Conservation (phyloP, 2,888 invertebrate species). For the Morpho achilles region DNA sequence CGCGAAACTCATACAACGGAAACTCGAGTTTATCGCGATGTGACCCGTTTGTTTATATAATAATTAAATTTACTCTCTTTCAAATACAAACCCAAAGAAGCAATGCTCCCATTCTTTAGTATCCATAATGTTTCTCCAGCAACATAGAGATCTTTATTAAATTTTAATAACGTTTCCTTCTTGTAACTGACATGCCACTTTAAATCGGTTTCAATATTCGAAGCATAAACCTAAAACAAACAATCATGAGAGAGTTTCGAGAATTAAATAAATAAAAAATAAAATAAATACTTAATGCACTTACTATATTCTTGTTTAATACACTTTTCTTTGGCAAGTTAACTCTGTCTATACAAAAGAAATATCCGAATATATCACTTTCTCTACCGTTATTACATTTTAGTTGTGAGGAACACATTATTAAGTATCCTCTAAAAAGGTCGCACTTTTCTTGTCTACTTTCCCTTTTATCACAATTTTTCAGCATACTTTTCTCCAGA, state of each 20-base stretch:
- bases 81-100: neutral
- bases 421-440: neutral
- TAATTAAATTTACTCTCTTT: too few relatives aligned
- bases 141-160: slow-evolving; percentile 44
- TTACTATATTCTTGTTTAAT: slow-evolving; percentile 39
- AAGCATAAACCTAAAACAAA: slow-evolving; percentile 36
- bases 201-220: slow-evolving; percentile 31
- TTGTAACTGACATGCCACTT: slow-evolving; percentile 41
- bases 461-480: slow-evolving; percentile 69
- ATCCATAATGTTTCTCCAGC: slow-evolving; percentile 56
- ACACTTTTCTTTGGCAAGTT: slow-evolving; percentile 54
- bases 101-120: slow-evolving; percentile 33
- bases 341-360: slow-evolving; percentile 61
- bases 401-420: slow-evolving; percentile 29
- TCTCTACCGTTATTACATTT: slow-evolving; percentile 28
- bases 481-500: slow-evolving; percentile 80
- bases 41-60: too few relatives aligned
- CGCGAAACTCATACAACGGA: too few relatives aligned
- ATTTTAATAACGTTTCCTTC: slow-evolving; percentile 17
- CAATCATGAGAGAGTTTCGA: neutral
- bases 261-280: too few relatives aligned
- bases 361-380: slow-evolving; percentile 37
- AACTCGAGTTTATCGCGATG: too few relatives aligned
- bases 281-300: slow-evolving; percentile 20
- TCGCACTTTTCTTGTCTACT: slow-evolving; percentile 6